phyloP scores from a whole-genome alignment of 2,888 invertebrate species.

The Laspeyria flexula region DNA sequence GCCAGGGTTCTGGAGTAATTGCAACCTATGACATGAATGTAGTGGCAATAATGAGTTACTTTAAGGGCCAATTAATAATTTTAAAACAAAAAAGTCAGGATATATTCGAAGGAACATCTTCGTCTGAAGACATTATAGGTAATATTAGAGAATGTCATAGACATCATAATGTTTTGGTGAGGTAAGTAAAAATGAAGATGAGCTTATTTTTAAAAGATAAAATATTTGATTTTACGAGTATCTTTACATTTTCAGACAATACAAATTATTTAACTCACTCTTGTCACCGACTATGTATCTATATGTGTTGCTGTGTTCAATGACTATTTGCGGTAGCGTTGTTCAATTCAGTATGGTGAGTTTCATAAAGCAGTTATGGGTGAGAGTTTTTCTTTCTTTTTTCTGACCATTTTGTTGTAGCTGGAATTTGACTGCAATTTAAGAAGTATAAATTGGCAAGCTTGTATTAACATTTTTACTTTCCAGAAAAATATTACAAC shows the following conservation, averaged over 20 bases:
- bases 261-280: constrained; percentile 50
- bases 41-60: constrained; percentile 64
- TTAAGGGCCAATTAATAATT: constrained; percentile 67
- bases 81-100: constrained; percentile 52
- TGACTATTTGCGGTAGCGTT: constrained; percentile 68
- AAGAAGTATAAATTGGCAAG: no score
- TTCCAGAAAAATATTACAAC: constrained; percentile 54
- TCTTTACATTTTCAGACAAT: constrained; percentile 49
- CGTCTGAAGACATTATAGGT: constrained; percentile 35
- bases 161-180: constrained; percentile 59
- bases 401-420: no score
- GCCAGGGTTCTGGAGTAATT: constrained; percentile 57
- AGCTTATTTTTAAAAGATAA: no score
- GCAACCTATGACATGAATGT: constrained; percentile 62
- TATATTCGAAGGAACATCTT: constrained; percentile 49
- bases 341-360: constrained; percentile 65
- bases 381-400: no score
- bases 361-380: constrained; percentile 11
- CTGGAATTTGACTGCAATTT: no score
- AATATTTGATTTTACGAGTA: no score
- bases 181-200: constrained; percentile 56
- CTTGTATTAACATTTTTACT: no score
- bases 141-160: constrained; percentile 67
- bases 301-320: constrained; percentile 67
- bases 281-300: constrained; percentile 68